A percentile compares a stretch with the other conserved stretches of the same genome.
These are phyloP conservation scores for Mobula hypostoma DNA, from an alignment of 2,113 vertebrate species.

Conservation along the genomic window DNA sequence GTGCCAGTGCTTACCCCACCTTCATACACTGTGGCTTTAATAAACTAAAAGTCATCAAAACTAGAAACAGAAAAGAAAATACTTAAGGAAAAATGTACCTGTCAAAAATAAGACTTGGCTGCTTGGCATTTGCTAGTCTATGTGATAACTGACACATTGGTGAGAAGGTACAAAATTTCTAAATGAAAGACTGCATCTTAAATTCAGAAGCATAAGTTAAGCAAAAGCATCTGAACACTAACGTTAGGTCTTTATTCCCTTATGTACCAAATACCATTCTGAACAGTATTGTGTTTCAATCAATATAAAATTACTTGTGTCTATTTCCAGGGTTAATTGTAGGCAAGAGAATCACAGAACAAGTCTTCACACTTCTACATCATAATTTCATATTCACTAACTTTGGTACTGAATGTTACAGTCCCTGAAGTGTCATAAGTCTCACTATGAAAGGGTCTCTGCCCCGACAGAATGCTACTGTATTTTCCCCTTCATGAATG, in stretches of 20 bases:
- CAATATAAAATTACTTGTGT: neutral
- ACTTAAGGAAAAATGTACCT: neutral
- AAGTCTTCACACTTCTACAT: neutral
- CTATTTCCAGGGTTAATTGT: neutral
- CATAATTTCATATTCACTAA: conserved; percentile 3
- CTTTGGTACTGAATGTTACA: conserved; percentile 10
- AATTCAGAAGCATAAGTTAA: neutral
- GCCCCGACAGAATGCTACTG: neutral
- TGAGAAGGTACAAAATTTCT: neutral
- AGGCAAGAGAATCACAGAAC: neutral
- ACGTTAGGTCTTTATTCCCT: neutral
- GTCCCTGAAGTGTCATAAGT: neutral
- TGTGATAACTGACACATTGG: neutral
- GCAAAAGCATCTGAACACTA: neutral
- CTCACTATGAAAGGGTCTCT: conserved; percentile 1
- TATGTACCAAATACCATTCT: neutral
- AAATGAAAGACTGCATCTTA: neutral
- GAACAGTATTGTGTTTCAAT: conserved; percentile 8
- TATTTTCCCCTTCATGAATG: conserved; percentile 13
- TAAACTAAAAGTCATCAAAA: neutral
- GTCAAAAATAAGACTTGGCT: neutral
- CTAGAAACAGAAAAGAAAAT: neutral
- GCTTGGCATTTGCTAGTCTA: neutral
- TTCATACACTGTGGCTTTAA: neutral
- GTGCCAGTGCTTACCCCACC: neutral